Base-by-base conservation (phyloP, 1,140 invertebrate genomes). In the Doryteuthis pealeii region DNA sequence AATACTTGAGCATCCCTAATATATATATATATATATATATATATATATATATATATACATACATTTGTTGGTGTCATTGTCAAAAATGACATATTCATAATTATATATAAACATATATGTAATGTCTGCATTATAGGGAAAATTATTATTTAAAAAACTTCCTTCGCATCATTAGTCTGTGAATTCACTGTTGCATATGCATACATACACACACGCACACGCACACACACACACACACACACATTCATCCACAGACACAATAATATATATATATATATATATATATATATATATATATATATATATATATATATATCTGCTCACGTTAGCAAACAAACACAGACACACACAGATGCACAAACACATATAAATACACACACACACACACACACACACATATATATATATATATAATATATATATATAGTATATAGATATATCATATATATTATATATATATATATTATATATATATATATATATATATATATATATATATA, bases 31-130 rank as follows among this genome's bases (percentile, higher is more conserved):
- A 58, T 58, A 28, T 58, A 28, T 18, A 15, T 58, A 58, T 58
- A 58, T 58, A 58, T 58, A 58, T 58, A 58, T 58, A 58, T 58
- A 58, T 58, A 58, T 58, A 58, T 58, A 58, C 15, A 58, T 58
- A 58, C 15, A 58, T 58, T 5, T 58, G 15, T 58, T 10, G 8
- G 22, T 49, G 22, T 49, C 8, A 10, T 10, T 49, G 22, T 49
- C 8, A 10, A 49, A 10, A 49, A 10, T 10, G 8, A 58, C 15
- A 58, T 58, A 58, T 58, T 5, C 26, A 58, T 58, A 58, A 5
- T 5, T 58, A 58, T 58, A 58, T 58, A 58, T 58, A 58, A 6
- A 18, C 54, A 18, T 18, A n/a, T 58, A 58, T 58, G 15, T 58
- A 58, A 28, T 58, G 15, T 58, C 2, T 58, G 15, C 26, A 58